These are phyloP conservation scores for Myotis findleyi DNA, from an alignment of 2,797 vertebrate genomes.

Conservation along the genomic window DNA sequence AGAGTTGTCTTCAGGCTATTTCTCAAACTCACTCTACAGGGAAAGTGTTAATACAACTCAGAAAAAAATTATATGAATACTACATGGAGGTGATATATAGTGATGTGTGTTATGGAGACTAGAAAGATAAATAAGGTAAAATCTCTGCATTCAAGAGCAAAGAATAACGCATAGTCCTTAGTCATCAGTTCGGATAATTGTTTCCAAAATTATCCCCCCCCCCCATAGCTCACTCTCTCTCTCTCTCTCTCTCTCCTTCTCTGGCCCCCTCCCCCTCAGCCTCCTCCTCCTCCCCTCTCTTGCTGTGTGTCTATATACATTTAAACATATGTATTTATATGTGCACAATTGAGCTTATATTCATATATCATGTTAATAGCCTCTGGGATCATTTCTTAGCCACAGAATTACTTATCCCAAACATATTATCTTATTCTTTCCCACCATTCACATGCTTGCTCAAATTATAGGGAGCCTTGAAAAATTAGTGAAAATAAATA, in stretches of 20 bases:
- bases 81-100: not conserved
- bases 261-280: no score
- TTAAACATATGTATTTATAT: not conserved
- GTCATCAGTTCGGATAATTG: not conserved
- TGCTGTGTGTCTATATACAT: not conserved
- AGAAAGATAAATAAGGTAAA: constrained; percentile 6
- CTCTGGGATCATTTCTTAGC: not conserved
- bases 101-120: not conserved
- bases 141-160: not conserved
- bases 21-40: not conserved
- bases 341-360: not conserved
- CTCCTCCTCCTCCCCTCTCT: not conserved
- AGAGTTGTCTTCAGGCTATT: not conserved
- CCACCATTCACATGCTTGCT: not conserved
- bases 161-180: not conserved
- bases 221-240: not conserved
- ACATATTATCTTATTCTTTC: not conserved
- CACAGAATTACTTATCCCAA: not conserved
- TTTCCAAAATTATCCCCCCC: not conserved
- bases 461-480: not conserved
- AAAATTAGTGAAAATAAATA: constrained; percentile 8
- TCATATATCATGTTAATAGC: not conserved
- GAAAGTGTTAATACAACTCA: not conserved
- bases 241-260: not conserved
- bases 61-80: not conserved